Conservation (phyloP, 2,113 vertebrate genomes). For the Hyla sarda region DNA sequence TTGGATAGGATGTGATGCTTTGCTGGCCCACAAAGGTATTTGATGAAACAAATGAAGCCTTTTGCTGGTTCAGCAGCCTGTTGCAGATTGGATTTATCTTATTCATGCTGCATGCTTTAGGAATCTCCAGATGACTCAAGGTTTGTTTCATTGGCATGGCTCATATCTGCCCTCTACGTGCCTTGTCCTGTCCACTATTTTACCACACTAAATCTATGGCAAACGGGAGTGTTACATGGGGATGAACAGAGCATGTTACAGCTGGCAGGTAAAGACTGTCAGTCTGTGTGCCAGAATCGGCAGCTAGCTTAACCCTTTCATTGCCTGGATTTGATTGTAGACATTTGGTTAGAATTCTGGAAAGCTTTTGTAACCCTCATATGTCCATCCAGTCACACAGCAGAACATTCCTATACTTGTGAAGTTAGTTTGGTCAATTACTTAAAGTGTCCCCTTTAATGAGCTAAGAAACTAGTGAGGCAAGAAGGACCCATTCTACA, state of each 20-base stretch:
- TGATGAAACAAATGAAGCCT: slow-evolving; percentile 49
- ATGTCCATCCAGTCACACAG: not conserved
- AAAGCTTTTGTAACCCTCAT: not conserved
- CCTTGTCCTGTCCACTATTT: slow-evolving; percentile 45
- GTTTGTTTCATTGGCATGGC: slow-evolving; percentile 39
- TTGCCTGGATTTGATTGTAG: not conserved
- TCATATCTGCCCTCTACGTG: slow-evolving; percentile 33
- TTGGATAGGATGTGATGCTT: slow-evolving; percentile 43
- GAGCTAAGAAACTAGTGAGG: no score
- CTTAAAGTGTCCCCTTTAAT: no score
- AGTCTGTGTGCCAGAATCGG: not conserved
- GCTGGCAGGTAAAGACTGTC: not conserved
- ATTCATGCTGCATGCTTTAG: slow-evolving; percentile 3
- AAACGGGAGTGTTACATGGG: slow-evolving; percentile 34
- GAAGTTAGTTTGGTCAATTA: no score
- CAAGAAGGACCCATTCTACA: no score
- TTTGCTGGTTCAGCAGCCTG: slow-evolving; percentile 42
- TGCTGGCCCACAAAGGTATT: slow-evolving; percentile 43
- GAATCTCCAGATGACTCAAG: slow-evolving; percentile 29
- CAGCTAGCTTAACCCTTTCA: not conserved
- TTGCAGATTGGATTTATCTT: slow-evolving; percentile 24
- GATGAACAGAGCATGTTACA: slow-evolving; percentile 42
- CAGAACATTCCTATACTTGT: no score
- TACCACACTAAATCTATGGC: slow-evolving; percentile 34
- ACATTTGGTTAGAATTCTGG: not conserved